A percentile compares a stretch with the other conserved stretches of the same genome.
phyloP scores from a whole-genome alignment of 2,888 invertebrate species.

The Himalopsyche japonica region DNA sequence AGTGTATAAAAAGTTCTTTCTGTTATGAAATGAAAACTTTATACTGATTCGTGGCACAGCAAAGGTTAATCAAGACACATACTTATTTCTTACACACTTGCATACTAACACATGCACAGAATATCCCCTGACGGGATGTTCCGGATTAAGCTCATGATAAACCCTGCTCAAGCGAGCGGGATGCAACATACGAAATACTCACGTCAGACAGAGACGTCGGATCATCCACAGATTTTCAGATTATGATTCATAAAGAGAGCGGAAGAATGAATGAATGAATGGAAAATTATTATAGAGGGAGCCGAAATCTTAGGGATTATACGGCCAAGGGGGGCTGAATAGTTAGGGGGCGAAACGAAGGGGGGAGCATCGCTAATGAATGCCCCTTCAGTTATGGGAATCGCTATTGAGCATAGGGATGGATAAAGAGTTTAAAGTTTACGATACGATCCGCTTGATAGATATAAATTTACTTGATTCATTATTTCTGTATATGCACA shows the following conservation, averaged over 20 bases:
- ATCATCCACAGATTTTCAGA: conserved; percentile 55
- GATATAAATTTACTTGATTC: not conserved
- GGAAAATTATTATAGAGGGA: conserved; percentile 59
- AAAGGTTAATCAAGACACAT: not conserved
- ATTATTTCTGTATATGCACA: not conserved
- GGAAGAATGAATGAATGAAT: conserved; percentile 61
- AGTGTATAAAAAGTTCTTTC: too few relatives aligned
- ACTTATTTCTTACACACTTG: not conserved
- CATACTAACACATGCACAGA: conserved; percentile 4
- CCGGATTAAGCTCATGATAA: conserved; percentile 2
- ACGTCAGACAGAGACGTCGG: conserved; percentile 49
- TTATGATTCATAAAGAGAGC: conserved; percentile 59
- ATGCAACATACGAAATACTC: conserved; percentile 45
- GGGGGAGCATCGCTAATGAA: conserved; percentile 7
- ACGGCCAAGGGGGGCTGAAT: conserved; percentile 15
- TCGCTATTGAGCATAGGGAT: not conserved
- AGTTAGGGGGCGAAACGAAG: conserved; percentile 14
- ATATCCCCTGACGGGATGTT: conserved; percentile 3
- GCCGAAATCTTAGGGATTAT: conserved; percentile 46
- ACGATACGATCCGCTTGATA: not conserved
- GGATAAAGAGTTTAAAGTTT: not conserved
- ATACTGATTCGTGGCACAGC: not conserved
- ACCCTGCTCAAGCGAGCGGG: conserved; percentile 46
- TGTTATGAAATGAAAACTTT: too few relatives aligned
- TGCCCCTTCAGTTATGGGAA: conserved; percentile 24